Evolutionary conservation across 2,113 vertebrate genomes (phyloP), one percentile per base, ranked within the genome.

Genomic region (Natator depressus): DNA sequence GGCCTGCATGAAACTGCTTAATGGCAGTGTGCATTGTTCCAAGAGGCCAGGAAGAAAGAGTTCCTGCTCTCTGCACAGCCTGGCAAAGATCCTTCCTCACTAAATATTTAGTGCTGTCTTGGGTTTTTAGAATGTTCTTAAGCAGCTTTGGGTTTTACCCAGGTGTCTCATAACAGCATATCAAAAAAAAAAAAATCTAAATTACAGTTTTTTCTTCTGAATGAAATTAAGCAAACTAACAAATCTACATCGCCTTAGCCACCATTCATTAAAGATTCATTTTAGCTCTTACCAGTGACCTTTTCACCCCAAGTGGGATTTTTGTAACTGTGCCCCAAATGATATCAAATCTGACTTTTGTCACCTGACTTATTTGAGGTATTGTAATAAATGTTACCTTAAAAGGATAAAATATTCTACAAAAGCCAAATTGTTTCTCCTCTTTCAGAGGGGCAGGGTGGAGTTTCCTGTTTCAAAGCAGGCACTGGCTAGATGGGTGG

Each of bases 391-490:
- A 5, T 46, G n/a, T 95, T 89, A 50, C 96, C 97, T 96, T 96
- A 97, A 96, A 97, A 96, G 96, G 96, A n/a, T 75, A 94, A 91
- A 96, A 46, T 79, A 85, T 88, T 93, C 89, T 93, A 95, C 95
- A 95, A 94, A 90, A 86, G 89, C 95, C 85, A 96, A 95, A 97
- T 95, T 97, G 96, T 97, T 97, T 97, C 96, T 96, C 91, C 93
- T 97, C 93, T 97, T 96, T 97, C 88, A 69, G 91, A 92, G 96
- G 96, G 92, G 89, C 88, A 94, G 97, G 97, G 96, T 97, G 97
- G 96, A 96, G 97, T 97, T 97, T 97, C 97, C 97, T 97, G 94
- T 97, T 97, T 97, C 96, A 91, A 65, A 97, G 95, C 93, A 82
- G 96, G 94, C 91, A 89, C 95, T 92, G 92, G 79, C 89, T 96